Conservation (phyloP, 2,888 invertebrate genomes). For the Chloroclystis v-ata region DNA sequence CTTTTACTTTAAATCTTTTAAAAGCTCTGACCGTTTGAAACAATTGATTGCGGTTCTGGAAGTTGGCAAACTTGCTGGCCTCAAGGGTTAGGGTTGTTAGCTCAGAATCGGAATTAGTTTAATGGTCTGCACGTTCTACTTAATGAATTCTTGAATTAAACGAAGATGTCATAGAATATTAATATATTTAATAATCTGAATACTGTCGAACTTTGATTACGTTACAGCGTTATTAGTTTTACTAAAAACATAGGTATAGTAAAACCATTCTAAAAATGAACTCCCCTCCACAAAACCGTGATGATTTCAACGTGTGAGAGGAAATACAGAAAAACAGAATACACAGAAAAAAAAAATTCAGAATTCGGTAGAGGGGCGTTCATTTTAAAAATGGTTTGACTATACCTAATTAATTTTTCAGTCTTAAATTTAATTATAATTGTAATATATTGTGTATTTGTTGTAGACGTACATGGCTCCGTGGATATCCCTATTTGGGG, state of each 20-base stretch:
- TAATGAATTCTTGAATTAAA: conserved; percentile 23
- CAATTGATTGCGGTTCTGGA: conserved; percentile 19
- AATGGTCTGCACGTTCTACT: conserved; percentile 19
- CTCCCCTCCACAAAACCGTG: too few species aligned
- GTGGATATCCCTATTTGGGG: conserved; percentile 92
- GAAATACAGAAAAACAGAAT: too few species aligned
- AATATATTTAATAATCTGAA: background rate
- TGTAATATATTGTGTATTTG: conserved; percentile 2
- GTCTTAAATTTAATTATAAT: too few species aligned
- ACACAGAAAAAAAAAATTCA: too few species aligned
- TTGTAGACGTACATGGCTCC: conserved; percentile 94
- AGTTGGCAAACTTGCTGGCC: conserved; percentile 32
- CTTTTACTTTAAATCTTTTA: background rate
- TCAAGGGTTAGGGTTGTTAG: conserved; percentile 21
- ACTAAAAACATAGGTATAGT: too few species aligned
- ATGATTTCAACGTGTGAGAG: too few species aligned
- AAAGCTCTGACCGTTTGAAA: conserved; percentile 2
- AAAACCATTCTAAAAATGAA: too few species aligned
- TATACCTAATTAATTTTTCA: too few species aligned
- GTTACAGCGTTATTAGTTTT: too few species aligned
- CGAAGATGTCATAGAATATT: conserved; percentile 24
- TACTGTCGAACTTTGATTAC: too few species aligned
- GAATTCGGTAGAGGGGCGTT: too few species aligned
- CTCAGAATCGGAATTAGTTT: conserved; percentile 20
- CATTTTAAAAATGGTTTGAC: too few species aligned